Conservation (phyloP, 1,140 invertebrate species). For the Drosophila micromelanica region DNA sequence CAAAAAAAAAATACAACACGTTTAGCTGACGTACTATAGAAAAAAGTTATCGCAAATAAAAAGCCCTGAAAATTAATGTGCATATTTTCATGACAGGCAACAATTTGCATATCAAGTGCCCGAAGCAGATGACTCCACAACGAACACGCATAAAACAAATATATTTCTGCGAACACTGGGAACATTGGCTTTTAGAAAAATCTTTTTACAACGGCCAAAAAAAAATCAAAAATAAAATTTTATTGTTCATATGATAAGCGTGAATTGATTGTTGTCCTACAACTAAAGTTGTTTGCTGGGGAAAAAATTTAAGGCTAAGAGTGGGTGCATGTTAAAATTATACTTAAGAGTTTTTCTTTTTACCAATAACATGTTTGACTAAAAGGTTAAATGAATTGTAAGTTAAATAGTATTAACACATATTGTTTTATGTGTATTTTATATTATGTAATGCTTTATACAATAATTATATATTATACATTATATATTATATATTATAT, state of each 20-base stretch:
- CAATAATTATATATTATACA: too few relatives aligned
- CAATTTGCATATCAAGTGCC: constrained; percentile 78
- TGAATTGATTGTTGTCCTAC: constrained; percentile 32
- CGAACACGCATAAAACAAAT: constrained; percentile 15
- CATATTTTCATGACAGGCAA: constrained; percentile 76
- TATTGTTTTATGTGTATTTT: too few relatives aligned
- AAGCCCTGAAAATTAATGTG: constrained; percentile 70
- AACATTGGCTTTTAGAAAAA: constrained; percentile 35
- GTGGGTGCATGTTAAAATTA: not conserved
- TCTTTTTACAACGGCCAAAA: constrained; percentile 2
- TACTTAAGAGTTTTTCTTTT: not conserved
- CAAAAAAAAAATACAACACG: constrained; percentile 13
- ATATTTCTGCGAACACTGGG: constrained; percentile 14
- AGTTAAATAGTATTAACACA: too few relatives aligned
- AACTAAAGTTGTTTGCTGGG: constrained; percentile 9
- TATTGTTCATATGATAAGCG: constrained; percentile 26
- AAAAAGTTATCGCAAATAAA: constrained; percentile 38
- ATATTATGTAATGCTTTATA: too few relatives aligned
- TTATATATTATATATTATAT: too few relatives aligned
- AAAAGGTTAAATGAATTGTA: too few relatives aligned
- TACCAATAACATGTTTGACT: too few relatives aligned
- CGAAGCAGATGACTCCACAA: constrained; percentile 11
- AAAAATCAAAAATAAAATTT: constrained; percentile 31
- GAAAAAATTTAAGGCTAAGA: constrained; percentile 1
- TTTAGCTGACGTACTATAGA: not conserved